Evolutionary conservation across 2,797 vertebrate species (phyloP).

Genomic region (Lerista edwardsae): DNA sequence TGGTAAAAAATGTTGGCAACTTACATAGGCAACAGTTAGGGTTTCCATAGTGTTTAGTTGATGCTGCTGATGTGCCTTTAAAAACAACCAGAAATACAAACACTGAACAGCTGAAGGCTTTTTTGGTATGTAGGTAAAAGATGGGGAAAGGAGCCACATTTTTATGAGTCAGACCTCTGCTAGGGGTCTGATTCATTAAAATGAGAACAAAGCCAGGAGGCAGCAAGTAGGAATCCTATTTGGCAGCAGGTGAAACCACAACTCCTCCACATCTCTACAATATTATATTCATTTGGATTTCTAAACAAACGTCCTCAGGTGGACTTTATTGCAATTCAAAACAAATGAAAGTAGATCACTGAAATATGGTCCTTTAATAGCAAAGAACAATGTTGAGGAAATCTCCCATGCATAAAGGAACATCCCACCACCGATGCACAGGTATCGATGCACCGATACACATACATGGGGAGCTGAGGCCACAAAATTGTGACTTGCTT

Average conservation of each 20-base stretch:
- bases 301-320: slow-evolving; percentile 5
- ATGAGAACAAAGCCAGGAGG: background rate
- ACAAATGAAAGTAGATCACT: background rate
- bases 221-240: background rate
- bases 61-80: background rate
- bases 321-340: background rate
- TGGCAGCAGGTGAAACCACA: background rate
- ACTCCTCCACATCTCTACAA: background rate
- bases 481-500: background rate
- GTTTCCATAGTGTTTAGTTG: background rate
- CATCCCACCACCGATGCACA: background rate
- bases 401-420: background rate
- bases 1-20: background rate
- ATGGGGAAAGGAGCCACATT: background rate
- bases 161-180: background rate
- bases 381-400: background rate
- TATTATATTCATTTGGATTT: slow-evolving; percentile 3
- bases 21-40: background rate
- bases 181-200: background rate
- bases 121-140: background rate
- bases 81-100: background rate
- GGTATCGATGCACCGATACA: too few species aligned
- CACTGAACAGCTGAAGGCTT: background rate
- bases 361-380: background rate
- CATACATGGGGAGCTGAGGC: background rate